Evolutionary conservation across 2,888 invertebrate species (phyloP).

Genomic region (Notocelia uddmanniana): DNA sequence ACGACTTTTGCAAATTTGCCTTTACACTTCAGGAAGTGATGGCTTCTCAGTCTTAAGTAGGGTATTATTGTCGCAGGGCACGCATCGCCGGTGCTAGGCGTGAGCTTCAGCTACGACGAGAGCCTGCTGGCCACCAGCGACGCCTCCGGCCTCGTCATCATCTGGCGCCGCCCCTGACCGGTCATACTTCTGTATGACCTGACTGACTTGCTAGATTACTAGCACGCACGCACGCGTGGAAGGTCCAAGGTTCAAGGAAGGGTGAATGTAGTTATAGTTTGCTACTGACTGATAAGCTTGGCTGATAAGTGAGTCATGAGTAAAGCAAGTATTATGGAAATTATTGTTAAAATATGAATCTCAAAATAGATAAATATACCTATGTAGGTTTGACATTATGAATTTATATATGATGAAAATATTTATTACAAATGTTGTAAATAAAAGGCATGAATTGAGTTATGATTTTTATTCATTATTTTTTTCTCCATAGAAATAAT

Average conservation of each 20-base stretch:
- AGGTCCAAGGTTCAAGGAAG: too few relatives aligned
- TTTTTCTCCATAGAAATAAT: constrained; percentile 83
- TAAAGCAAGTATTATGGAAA: neutral
- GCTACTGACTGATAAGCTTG: too few relatives aligned
- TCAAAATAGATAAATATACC: neutral
- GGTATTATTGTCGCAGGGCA: constrained; percentile 85
- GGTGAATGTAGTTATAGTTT: too few relatives aligned
- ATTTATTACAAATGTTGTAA: constrained; percentile 48
- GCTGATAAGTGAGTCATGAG: too few relatives aligned
- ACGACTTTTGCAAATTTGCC: too few relatives aligned
- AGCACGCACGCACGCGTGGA: too few relatives aligned
- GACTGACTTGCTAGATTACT: too few relatives aligned
- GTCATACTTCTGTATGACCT: neutral
- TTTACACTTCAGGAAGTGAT: too few relatives aligned
- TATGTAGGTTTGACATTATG: neutral
- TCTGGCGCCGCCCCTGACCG: constrained; percentile 88
- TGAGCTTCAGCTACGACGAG: constrained; percentile 95
- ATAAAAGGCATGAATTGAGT: constrained; percentile 71
- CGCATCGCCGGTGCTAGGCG: constrained; percentile 92
- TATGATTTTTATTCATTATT: constrained; percentile 77
- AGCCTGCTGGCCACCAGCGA: constrained; percentile 94
- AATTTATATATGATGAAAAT: neutral
- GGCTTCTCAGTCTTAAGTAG: too few relatives aligned
- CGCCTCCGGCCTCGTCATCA: constrained; percentile 91
- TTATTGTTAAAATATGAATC: neutral